Evolutionary conservation across 2,888 invertebrate species (phyloP).

Genomic region (Drosophila eohydei): DNA sequence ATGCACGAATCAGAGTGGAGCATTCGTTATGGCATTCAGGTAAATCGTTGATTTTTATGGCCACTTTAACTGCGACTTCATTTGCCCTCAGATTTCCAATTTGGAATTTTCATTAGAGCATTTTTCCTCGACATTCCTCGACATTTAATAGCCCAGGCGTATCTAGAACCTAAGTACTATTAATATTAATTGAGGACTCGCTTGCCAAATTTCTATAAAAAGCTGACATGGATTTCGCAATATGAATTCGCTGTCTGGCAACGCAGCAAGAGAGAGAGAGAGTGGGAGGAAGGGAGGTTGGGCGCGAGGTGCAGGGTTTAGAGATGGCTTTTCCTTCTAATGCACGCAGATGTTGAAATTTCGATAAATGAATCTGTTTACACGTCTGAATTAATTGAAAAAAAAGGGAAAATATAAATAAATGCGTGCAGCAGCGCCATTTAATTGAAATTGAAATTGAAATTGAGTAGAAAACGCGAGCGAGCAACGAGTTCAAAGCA

Average conservation of each 20-base stretch:
- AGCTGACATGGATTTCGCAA: slow-evolving; percentile 53
- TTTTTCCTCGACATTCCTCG: slow-evolving; percentile 3
- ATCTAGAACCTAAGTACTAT: slow-evolving; percentile 9
- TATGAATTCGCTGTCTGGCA: slow-evolving; percentile 32
- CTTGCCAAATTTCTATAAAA: slow-evolving; percentile 61
- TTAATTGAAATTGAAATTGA: slow-evolving; percentile 69
- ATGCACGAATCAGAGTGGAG: slow-evolving; percentile 29
- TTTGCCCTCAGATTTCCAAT: not conserved
- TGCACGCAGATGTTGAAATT: slow-evolving; percentile 79
- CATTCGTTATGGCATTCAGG: slow-evolving; percentile 23
- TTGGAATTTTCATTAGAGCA: slow-evolving; percentile 17
- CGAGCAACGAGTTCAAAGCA: slow-evolving; percentile 64
- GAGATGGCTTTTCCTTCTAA: slow-evolving; percentile 13
- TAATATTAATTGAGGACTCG: slow-evolving; percentile 5
- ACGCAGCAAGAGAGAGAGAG: slow-evolving; percentile 1
- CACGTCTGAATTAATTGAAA: slow-evolving; percentile 82
- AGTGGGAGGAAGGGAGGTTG: not conserved
- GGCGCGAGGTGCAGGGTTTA: not conserved
- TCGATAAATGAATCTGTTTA: slow-evolving; percentile 83
- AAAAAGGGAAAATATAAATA: slow-evolving; percentile 21
- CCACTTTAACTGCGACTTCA: slow-evolving; percentile 22
- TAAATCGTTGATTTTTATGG: slow-evolving; percentile 21
- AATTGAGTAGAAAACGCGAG: slow-evolving; percentile 26
- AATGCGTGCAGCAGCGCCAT: slow-evolving; percentile 72
- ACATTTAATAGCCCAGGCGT: slow-evolving; percentile 5